Evolutionary conservation across 2,888 invertebrate genomes (phyloP), one percentile per base, ranked within the genome.

Genomic region (Ichneumoninae sp.): DNA sequence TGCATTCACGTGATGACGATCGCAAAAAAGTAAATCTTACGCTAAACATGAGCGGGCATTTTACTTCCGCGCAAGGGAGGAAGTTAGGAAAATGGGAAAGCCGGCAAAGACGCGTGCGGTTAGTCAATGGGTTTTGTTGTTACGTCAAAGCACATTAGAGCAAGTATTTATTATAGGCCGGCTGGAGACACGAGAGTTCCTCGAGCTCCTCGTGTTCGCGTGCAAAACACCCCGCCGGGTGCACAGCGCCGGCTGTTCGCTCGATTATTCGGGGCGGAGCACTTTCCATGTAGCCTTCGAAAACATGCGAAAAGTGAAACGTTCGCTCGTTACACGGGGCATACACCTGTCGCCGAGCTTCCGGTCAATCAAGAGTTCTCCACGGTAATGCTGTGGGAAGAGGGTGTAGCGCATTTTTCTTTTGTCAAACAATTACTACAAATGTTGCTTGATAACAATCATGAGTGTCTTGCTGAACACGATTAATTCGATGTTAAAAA

Each of bases 61-160:
- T 66, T 10, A 75, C 71, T 83, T 83, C 79, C 82, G 79, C 50
- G 26, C 16, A 71, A 44, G 52, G 36, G 54, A 69, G 44, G 36
- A 83, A 79, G 54, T 57, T 57, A 79, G 76, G 68, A n/a, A 70
- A 82, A 80, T 80, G 66, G 50, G 83, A 83, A 83, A 84, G 84
- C 52, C 68, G 81, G 54, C 33, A 26, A 65, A 50, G 47, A 70
- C 63, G 63, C 26, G 8, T 70, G 75, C 70, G 75, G 75, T 70
- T 52, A 52, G 70, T 81, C 60, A 76, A 76, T 63, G 65, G 52
- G 63, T 70, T 70, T 60, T 57, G 30, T 36, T 16, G 81, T 81
- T 81, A 76, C 75, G 70, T 70, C 75, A 70, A 76, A 65, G 52
- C 63, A 47, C 70, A 76, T 81, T 69, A 75, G 60, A 63, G 69